Evolutionary conservation across 2,113 vertebrate genomes (phyloP), one percentile per base, ranked within the genome.

Genomic region (Gnathonemus echidnorhynchus): DNA sequence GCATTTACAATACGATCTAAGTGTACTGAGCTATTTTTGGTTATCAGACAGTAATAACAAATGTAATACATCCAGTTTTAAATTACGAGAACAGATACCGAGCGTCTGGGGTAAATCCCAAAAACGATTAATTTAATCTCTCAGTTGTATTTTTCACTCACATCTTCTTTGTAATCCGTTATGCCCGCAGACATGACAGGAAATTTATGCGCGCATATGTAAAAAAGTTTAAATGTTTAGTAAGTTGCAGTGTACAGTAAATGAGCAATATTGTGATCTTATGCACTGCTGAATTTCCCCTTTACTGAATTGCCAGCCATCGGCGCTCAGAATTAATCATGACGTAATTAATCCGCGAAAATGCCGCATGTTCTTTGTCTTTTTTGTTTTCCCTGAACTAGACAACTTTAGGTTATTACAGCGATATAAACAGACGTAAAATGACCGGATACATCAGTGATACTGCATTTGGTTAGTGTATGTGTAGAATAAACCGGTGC

Each of bases 331-430:
- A 27, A 52, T 35, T 52, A 9, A 10, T 48, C n/a, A 53, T 87
- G 86, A 87, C 86, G 86, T 87, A 52, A 53, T 86, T 50, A 86
- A 86, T 52, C 86, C n/a, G 86, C 50, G 86, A 87, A 87, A 87
- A 87, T 48, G 13, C 48, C 48, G 50, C 86, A 13, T 56, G 86
- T 7, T 35, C 80, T 45, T 27, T 48, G 49, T 52, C 5, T 45
- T 45, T 46, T 48, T 42, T 85, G 86, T 87, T 27, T 11, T 27
- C 84, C 21, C 8, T 45, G 3, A 11, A 48, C 42, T 17, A 77
- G 31, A 74, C 31, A 50, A 86, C 24, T 48, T 48, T 86, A 49
- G n/a, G 8, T 15, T 15, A n/a, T 86, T 49, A 45, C 46, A n/a
- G n/a, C 3, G 27, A 8, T 86, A 86, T 49, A 86, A 86, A 0